Percentiles rank a stretch among this genome's conserved stretches.
Conservation (phyloP, 2,888 invertebrate species). For the Dasypogon diadema region DNA sequence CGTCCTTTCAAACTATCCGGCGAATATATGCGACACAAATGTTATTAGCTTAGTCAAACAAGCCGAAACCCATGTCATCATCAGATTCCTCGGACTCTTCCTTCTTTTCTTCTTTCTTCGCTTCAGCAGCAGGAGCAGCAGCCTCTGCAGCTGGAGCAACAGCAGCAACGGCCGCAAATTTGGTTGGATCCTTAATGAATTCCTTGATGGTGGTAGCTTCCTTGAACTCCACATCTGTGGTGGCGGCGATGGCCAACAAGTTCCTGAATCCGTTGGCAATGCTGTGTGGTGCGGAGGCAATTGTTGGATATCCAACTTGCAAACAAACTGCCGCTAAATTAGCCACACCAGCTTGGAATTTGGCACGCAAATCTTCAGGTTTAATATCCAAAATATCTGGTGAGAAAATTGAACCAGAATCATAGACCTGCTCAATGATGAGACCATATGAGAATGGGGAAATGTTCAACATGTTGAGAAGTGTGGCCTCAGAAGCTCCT, state of each 20-base stretch:
- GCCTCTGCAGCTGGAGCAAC: conserved; percentile 74
- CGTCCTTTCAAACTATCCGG: conserved; percentile 33
- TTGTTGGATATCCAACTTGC: conserved; percentile 94
- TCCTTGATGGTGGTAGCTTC: conserved; percentile 94
- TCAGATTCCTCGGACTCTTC: conserved; percentile 86
- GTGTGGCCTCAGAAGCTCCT: conserved; percentile 97
- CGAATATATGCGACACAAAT: conserved; percentile 55
- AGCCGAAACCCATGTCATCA: conserved; percentile 98
- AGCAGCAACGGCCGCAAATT: conserved; percentile 81
- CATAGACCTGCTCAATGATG: conserved; percentile 95
- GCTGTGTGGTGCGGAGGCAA: conserved; percentile 97
- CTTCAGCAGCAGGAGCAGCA: conserved; percentile 73
- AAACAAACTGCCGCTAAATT: conserved; percentile 95
- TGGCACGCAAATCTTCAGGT: conserved; percentile 91
- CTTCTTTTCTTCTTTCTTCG: conserved; percentile 80
- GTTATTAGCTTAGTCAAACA: conserved; percentile 78
- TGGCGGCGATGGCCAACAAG: conserved; percentile 95
- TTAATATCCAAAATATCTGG: conserved; percentile 98
- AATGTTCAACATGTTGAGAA: conserved; percentile 99
- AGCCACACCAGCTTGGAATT: conserved; percentile 93
- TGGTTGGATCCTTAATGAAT: conserved; percentile 95
- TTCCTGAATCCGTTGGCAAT: conserved; percentile 98
- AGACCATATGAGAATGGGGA: conserved; percentile 99
- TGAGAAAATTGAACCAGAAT: conserved; percentile 97
- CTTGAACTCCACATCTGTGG: conserved; percentile 94